phyloP scores from a whole-genome alignment of 2,888 invertebrate species.

The Lithophane semibrunnea region DNA sequence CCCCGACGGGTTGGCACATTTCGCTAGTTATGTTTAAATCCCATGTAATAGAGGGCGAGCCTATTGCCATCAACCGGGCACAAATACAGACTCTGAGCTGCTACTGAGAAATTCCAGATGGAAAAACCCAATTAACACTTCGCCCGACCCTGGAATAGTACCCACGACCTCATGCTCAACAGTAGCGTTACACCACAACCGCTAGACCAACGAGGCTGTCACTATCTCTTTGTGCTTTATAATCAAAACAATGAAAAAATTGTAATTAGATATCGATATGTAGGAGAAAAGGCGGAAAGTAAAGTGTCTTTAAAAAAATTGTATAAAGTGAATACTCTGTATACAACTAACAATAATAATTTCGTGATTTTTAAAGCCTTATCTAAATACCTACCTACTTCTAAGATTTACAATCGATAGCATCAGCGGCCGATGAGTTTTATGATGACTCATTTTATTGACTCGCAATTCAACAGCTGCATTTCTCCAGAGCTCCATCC shows the following conservation, averaged over 20 bases:
- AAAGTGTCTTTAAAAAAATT: not conserved
- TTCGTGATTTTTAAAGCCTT: not conserved
- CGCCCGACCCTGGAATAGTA: no score
- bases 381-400: not conserved
- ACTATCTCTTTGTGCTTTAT: no score
- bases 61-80: no score
- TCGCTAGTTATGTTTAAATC: no score
- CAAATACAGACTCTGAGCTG: no score
- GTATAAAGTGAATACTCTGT: not conserved
- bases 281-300: not conserved
- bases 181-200: no score
- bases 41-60: no score
- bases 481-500: not conserved
- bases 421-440: not conserved
- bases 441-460: not conserved
- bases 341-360: not conserved
- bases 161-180: no score
- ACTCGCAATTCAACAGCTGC: not conserved
- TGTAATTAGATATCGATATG: not conserved
- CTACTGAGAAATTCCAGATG: no score
- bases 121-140: no score
- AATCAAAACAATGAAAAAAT: constrained; percentile 5
- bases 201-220: no score
- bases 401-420: not conserved
- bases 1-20: no score